A percentile compares a stretch with the other conserved stretches of the same genome.
These are phyloP conservation scores for Microtus montanus DNA, from an alignment of 2,113 vertebrate species.

Conservation along the genomic window DNA sequence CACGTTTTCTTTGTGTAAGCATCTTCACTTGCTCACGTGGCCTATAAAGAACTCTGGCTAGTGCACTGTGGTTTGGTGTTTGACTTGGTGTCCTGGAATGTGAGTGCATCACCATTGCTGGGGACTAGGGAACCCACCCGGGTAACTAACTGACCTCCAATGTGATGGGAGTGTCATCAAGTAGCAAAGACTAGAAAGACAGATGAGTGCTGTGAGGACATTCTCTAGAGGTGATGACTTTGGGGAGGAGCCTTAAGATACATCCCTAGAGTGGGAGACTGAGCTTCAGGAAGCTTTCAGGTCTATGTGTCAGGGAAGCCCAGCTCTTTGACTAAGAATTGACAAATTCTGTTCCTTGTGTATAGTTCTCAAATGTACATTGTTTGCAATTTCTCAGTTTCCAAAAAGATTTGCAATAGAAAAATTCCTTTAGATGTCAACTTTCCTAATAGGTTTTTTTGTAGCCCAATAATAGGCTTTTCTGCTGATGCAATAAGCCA, in stretches of 20 bases:
- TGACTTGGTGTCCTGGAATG: neutral
- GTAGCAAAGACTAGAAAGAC: slow-evolving; percentile 3
- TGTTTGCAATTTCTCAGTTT: slow-evolving; percentile 17
- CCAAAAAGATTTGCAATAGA: neutral
- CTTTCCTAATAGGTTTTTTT: too few relatives aligned
- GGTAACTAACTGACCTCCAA: neutral
- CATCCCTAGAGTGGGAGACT: neutral
- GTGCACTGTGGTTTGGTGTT: neutral
- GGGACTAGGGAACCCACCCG: neutral
- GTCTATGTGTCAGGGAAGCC: neutral
- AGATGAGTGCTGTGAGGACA: neutral
- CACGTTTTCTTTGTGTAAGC: neutral
- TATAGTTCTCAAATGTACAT: neutral
- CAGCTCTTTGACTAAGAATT: slow-evolving; percentile 2
- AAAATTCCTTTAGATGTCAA: neutral
- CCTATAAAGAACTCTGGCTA: neutral
- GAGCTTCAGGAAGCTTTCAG: neutral
- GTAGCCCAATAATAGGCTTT: too few relatives aligned
- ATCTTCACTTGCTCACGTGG: neutral
- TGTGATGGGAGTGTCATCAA: neutral
- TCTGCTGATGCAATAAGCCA: too few relatives aligned
- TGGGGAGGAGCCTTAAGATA: neutral
- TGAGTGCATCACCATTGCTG: neutral
- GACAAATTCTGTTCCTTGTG: neutral
- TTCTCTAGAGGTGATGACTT: neutral